Evolutionary conservation across 2,113 vertebrate species (phyloP).

Genomic region (Uria lomvia): DNA sequence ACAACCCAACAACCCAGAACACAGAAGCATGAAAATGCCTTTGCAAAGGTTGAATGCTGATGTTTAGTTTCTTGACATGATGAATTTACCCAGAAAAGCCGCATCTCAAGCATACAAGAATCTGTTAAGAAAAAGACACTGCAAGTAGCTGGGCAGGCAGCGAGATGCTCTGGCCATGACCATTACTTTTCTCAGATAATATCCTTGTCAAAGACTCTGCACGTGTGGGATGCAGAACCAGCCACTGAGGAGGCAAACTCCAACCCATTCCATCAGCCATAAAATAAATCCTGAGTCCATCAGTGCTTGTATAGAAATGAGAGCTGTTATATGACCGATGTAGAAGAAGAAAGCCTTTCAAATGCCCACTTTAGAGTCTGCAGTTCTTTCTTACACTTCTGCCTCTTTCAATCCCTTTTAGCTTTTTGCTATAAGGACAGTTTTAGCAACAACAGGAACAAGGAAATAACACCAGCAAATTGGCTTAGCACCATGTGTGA

Average conservation of each 20-base stretch:
- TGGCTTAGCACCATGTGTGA: background rate
- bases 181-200: background rate
- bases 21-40: background rate
- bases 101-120: background rate
- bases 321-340: background rate
- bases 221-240: background rate
- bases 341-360: conserved; percentile 11
- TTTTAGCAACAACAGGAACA: conserved; percentile 20
- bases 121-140: background rate
- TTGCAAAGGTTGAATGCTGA: background rate
- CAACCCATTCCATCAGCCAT: background rate
- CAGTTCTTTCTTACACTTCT: background rate
- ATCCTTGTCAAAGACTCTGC: background rate
- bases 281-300: background rate
- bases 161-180: background rate
- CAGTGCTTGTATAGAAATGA: background rate
- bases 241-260: background rate
- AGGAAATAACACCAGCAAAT: background rate
- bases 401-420: background rate
- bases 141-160: background rate
- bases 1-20: background rate
- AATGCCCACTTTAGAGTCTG: background rate
- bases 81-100: background rate
- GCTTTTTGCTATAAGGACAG: background rate
- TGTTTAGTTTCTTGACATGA: background rate